Evolutionary conservation across 2,888 invertebrate species (phyloP).

Genomic region (Pyrrhosoma nymphula): DNA sequence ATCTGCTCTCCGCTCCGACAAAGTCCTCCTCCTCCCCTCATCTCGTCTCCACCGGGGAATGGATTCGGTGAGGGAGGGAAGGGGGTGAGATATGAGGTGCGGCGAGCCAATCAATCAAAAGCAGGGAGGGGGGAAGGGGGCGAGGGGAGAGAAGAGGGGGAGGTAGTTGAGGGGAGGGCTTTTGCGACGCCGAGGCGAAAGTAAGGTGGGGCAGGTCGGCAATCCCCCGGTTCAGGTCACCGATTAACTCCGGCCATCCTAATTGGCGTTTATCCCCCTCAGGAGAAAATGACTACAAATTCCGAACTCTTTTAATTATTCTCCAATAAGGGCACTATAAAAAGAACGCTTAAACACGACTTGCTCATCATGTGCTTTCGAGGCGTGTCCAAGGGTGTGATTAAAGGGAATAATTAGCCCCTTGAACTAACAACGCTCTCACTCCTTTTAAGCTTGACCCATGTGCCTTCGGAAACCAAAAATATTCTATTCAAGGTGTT

Average conservation of each 20-base stretch:
- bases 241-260: not conserved
- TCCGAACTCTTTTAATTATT: no score
- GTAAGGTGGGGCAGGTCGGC: not conserved
- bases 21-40: not conserved
- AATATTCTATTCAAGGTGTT: no score
- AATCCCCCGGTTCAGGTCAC: not conserved
- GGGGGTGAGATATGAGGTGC: not conserved
- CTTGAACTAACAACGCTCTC: no score
- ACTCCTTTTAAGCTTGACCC: no score
- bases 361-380: no score
- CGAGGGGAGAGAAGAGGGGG: not conserved
- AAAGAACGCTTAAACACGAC: no score
- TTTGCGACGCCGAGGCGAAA: not conserved
- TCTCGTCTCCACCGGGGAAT: not conserved
- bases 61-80: not conserved
- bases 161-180: not conserved
- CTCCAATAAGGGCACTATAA: no score
- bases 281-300: no score
- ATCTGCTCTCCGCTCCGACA: not conserved
- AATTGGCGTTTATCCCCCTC: no score
- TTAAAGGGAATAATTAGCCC: no score
- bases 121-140: not conserved
- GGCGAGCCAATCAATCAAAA: conserved; percentile 64
- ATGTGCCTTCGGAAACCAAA: no score
- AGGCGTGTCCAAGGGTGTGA: no score